Evolutionary conservation across 2,113 vertebrate species (phyloP).

Genomic region (Oncorhynchus kisutch): DNA sequence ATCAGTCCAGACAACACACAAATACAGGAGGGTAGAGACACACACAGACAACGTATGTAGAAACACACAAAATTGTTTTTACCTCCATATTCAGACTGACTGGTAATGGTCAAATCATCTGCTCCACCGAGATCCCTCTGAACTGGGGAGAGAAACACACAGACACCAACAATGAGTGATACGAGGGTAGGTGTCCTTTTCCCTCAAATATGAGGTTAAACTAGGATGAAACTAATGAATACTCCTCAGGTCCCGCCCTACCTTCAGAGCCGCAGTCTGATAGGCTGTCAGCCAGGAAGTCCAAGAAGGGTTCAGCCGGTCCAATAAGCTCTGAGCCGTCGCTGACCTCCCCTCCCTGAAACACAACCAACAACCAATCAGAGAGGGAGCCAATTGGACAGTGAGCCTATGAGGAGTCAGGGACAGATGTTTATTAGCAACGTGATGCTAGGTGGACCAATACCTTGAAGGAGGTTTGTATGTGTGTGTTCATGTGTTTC

Average conservation of each 20-base stretch:
- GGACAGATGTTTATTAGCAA: not conserved
- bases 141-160: slow-evolving; percentile 68
- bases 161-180: not conserved
- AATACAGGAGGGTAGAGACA: not conserved
- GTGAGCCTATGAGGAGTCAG: not conserved
- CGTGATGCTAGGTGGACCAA: not conserved
- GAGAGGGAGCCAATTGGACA: not conserved
- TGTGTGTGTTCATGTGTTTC: not conserved
- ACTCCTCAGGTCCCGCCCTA: slow-evolving; percentile 42
- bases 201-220: no score
- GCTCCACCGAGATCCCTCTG: slow-evolving; percentile 79
- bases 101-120: slow-evolving; percentile 81
- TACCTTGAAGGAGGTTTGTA: slow-evolving; percentile 3
- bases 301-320: slow-evolving; percentile 82
- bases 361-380: slow-evolving; percentile 15
- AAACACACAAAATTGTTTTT: slow-evolving; percentile 32
- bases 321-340: slow-evolving; percentile 96
- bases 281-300: slow-evolving; percentile 82
- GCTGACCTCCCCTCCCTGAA: slow-evolving; percentile 91
- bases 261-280: slow-evolving; percentile 93
- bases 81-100: slow-evolving; percentile 86
- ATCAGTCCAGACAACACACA: not conserved
- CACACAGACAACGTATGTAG: not conserved
- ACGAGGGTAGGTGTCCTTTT: no score
- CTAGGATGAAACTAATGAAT: no score